Base-by-base conservation (phyloP, 2,888 invertebrate species). In the Celastrina argiolus region DNA sequence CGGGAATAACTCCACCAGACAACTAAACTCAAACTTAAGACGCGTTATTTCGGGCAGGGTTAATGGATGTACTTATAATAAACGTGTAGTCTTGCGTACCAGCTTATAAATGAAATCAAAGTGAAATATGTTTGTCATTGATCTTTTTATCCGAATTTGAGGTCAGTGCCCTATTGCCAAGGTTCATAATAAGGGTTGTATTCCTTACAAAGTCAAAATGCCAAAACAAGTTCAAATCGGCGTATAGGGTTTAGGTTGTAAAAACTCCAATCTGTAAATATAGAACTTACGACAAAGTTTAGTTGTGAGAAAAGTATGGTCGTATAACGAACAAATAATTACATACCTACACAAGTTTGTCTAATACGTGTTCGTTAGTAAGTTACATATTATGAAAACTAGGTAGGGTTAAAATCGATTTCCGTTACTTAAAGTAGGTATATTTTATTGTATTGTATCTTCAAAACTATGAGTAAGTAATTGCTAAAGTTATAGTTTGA, bases 31-130 rank as follows among this genome's bases (percentile, higher is more conserved):
- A 78, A 79, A 78, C 78, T 78, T 78, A 78, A 80, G 78, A 79
- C 78, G 81, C 75, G 83, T 80, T 90, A 89, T 89, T 88, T 88
- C 83, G 81, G 82, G 84, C 85, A 83, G 87, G 88, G 86, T 88
- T 88, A 87, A 83, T 88, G 85, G 86, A 82, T 80, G 36, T 61
- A 36, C 36, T 61, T 39, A 61, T 61, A 36, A 61, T 61, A 61
- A 36, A 36, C 39, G 36, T 1, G 36, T 61, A 22, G 34, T 61
- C 36, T 36, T 36, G 36, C 36, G 36, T 61, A 39, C 34, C 31
- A 4, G 34, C 34, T 34, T 59, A 58, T 42, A 66, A 58, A 58
- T 16, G 4, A 22, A 51, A 51, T 51, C 51, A 18, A 26, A 51
- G 22, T 51, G 22, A 51, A 51, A 14, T 51, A 51, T 65, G 31